phyloP scores from a whole-genome alignment of 2,113 vertebrate species.

The Amphilophus citrinellus region DNA sequence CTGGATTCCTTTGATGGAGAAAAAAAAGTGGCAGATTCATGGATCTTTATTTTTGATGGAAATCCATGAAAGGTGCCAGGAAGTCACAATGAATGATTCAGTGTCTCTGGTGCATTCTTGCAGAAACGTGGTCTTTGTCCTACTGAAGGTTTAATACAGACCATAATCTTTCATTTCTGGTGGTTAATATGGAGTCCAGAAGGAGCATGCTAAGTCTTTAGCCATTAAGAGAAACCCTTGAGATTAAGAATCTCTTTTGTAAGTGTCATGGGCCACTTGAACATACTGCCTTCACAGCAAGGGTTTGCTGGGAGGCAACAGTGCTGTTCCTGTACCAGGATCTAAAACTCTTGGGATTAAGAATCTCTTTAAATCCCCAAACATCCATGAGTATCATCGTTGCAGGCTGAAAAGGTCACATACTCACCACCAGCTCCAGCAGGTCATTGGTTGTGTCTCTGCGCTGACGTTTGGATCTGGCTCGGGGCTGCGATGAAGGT shows the following conservation, averaged over 20 bases:
- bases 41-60: too few species aligned
- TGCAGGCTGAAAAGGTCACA: neutral
- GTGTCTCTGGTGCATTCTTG: neutral
- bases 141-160: neutral
- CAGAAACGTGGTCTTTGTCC: too few species aligned
- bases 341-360: neutral
- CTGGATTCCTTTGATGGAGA: too few species aligned
- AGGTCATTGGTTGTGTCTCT: conserved; percentile 88
- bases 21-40: too few species aligned
- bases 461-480: conserved; percentile 85
- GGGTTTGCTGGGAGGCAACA: neutral
- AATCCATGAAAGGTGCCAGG: too few species aligned
- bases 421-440: conserved; percentile 89
- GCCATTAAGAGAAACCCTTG: neutral
- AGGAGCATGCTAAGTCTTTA: neutral
- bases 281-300: neutral
- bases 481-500: conserved; percentile 85
- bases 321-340: neutral
- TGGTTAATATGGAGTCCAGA: neutral
- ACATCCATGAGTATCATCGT: neutral
- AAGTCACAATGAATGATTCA: too few species aligned
- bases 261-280: neutral
- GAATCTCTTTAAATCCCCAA: neutral
- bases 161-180: neutral
- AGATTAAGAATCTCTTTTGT: neutral